Evolutionary conservation across 2,797 vertebrate genomes (phyloP).

Genomic region (Falco rusticolus): DNA sequence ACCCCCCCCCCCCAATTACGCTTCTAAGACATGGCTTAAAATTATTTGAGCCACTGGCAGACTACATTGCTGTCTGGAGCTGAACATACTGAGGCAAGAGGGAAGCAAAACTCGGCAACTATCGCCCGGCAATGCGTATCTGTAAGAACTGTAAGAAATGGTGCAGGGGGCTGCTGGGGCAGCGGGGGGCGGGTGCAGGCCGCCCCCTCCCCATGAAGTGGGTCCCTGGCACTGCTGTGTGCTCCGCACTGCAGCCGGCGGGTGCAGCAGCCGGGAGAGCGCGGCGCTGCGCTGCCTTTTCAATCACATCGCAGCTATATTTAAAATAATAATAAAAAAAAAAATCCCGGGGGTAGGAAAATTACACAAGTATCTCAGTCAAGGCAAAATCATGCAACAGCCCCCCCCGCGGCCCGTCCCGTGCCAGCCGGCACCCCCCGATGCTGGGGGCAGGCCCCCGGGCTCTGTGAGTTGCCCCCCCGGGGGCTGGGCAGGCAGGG

Average conservation of each 20-base stretch:
- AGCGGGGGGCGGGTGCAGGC: slow-evolving; percentile 58
- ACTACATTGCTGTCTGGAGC: not conserved
- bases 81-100: not conserved
- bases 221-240: slow-evolving; percentile 69
- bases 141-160: not conserved
- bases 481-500: too few relatives aligned
- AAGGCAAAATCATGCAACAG: slow-evolving; percentile 12
- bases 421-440: not conserved
- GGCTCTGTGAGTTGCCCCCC: too few relatives aligned
- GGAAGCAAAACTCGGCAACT: not conserved
- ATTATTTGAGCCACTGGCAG: not conserved
- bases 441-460: not conserved
- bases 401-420: not conserved
- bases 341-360: slow-evolving; percentile 27
- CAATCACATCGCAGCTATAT: slow-evolving; percentile 6
- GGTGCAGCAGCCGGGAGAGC: not conserved
- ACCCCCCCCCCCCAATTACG: not conserved
- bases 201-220: slow-evolving; percentile 60
- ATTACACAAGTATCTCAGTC: slow-evolving; percentile 65
- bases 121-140: not conserved
- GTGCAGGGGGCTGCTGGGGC: slow-evolving; percentile 52
- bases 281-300: too few relatives aligned
- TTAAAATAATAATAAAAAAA: not conserved
- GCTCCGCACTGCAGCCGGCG: slow-evolving; percentile 54
- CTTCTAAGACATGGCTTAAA: not conserved